These are phyloP conservation scores for Monopis laevigella DNA, from an alignment of 2,888 invertebrate genomes.

Conservation along the genomic window DNA sequence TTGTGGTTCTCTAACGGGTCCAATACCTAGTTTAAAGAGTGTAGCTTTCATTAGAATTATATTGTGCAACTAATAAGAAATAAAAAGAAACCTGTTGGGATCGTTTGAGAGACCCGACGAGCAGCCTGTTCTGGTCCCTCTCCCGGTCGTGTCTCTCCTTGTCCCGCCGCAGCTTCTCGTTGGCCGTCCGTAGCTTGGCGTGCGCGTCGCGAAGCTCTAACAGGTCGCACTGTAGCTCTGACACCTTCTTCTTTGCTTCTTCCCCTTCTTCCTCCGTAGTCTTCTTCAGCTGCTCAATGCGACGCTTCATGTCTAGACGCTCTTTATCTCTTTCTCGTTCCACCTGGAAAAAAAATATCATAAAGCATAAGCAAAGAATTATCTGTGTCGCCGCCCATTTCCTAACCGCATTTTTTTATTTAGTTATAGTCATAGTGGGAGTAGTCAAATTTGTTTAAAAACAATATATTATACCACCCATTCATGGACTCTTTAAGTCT, in stretches of 20 bases:
- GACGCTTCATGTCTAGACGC: slow-evolving; percentile 84
- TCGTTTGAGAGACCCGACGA: slow-evolving; percentile 54
- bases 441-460: too few relatives aligned
- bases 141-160: slow-evolving; percentile 87
- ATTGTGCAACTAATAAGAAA: not conserved
- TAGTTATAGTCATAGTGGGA: too few relatives aligned
- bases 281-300: slow-evolving; percentile 85
- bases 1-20: too few relatives aligned
- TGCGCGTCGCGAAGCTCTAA: slow-evolving; percentile 90
- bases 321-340: slow-evolving; percentile 92
- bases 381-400: too few relatives aligned
- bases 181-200: slow-evolving; percentile 89
- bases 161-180: slow-evolving; percentile 88
- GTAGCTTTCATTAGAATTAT: too few relatives aligned
- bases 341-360: too few relatives aligned
- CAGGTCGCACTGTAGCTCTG: slow-evolving; percentile 87
- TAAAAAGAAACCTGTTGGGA: slow-evolving; percentile 65
- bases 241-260: slow-evolving; percentile 85
- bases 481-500: too few relatives aligned
- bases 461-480: too few relatives aligned
- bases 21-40: too few relatives aligned
- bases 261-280: slow-evolving; percentile 89
- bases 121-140: slow-evolving; percentile 68
- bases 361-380: too few relatives aligned
- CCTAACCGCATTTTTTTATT: too few relatives aligned